Evolutionary conservation across 2,888 invertebrate genomes (phyloP).

Genomic region (Harpalus rubripes): DNA sequence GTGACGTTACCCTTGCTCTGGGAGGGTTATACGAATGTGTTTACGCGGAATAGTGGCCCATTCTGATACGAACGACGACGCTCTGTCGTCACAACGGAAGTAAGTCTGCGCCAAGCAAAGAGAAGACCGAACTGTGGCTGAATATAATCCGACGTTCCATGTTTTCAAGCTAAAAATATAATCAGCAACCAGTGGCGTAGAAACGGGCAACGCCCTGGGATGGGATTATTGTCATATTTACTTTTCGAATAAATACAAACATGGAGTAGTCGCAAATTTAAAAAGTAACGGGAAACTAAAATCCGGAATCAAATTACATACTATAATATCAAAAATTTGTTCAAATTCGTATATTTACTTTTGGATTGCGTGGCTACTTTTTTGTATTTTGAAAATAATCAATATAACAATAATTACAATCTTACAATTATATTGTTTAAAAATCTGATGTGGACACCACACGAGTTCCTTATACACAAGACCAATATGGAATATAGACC

Average conservation of each 20-base stretch:
- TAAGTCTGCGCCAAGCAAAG: slow-evolving; percentile 71
- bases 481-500: too few species aligned
- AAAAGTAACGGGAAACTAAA: background rate
- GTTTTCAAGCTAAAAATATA: slow-evolving; percentile 66
- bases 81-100: slow-evolving; percentile 72
- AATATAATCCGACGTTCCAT: slow-evolving; percentile 65
- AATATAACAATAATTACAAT: too few species aligned
- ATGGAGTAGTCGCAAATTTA: background rate
- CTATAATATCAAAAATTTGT: too few species aligned
- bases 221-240: background rate
- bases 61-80: slow-evolving; percentile 34
- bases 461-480: too few species aligned
- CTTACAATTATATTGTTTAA: too few species aligned
- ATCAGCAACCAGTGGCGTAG: slow-evolving; percentile 63
- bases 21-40: slow-evolving; percentile 17
- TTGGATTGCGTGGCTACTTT: too few species aligned
- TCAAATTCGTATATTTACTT: too few species aligned
- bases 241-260: background rate
- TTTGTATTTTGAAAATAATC: too few species aligned
- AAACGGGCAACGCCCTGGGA: slow-evolving; percentile 31
- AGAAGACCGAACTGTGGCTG: slow-evolving; percentile 68
- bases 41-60: slow-evolving; percentile 51
- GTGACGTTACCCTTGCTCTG: slow-evolving; percentile 25
- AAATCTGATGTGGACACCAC: too few species aligned
- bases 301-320: too few species aligned